Conservation (phyloP, 2,888 invertebrate species). For the Drosophila paranaensis region DNA sequence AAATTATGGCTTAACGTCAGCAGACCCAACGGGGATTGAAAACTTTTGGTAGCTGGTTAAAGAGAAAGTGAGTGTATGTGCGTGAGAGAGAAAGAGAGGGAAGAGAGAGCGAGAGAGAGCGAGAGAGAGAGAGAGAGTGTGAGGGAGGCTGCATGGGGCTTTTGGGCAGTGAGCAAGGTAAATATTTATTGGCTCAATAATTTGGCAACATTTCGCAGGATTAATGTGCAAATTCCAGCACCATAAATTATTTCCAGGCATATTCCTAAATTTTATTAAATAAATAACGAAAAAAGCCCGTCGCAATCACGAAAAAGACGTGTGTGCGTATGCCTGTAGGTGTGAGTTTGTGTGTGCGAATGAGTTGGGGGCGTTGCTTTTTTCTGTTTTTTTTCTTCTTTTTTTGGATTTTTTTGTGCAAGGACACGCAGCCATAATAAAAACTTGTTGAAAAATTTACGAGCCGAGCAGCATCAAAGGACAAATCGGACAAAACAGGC, state of each 20-base stretch:
- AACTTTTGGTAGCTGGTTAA: slow-evolving; percentile 34
- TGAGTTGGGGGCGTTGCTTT: slow-evolving; percentile 14
- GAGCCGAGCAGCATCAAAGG: slow-evolving; percentile 61
- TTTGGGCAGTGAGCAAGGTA: slow-evolving; percentile 44
- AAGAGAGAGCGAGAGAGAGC: neutral
- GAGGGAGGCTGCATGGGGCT: slow-evolving; percentile 12
- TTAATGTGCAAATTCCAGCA: slow-evolving; percentile 62
- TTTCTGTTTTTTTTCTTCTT: neutral
- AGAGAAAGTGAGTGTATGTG: neutral
- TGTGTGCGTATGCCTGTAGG: slow-evolving; percentile 3
- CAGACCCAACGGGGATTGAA: slow-evolving; percentile 51
- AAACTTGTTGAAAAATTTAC: slow-evolving; percentile 75
- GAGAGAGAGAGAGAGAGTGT: neutral
- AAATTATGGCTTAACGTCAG: slow-evolving; percentile 61
- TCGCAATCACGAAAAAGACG: slow-evolving; percentile 41
- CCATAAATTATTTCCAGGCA: slow-evolving; percentile 67
- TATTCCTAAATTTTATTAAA: slow-evolving; percentile 68
- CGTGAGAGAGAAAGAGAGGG: neutral
- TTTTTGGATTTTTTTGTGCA: slow-evolving; percentile 21
- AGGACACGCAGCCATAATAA: slow-evolving; percentile 71
- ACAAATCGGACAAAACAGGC: slow-evolving; percentile 62
- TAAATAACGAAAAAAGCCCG: slow-evolving; percentile 56
- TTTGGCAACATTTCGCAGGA: slow-evolving; percentile 71
- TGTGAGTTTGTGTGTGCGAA: slow-evolving; percentile 7
- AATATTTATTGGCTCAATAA: slow-evolving; percentile 74